These are phyloP conservation scores for Erpornis zantholeuca DNA, from an alignment of 2,113 vertebrate genomes.

Conservation along the genomic window DNA sequence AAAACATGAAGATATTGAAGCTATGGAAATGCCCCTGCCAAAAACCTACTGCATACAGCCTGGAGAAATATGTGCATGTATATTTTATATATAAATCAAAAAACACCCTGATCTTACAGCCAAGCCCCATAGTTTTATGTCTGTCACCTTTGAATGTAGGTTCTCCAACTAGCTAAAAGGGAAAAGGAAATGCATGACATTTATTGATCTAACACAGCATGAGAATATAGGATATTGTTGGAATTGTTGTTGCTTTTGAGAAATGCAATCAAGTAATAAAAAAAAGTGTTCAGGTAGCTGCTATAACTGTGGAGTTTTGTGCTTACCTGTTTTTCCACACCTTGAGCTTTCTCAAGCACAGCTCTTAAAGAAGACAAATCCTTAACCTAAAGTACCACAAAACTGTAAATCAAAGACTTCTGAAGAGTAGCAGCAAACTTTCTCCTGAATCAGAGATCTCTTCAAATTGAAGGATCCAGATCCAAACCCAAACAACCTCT, in stretches of 20 bases:
- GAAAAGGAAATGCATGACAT: neutral
- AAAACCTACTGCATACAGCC: neutral
- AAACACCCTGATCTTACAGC: neutral
- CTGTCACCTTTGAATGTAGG: neutral
- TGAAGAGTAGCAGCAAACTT: neutral
- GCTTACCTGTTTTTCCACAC: neutral
- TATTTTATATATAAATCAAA: neutral
- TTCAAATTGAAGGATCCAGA: neutral
- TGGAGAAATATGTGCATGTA: neutral
- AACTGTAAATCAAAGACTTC: neutral
- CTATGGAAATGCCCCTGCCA: neutral
- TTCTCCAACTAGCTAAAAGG: neutral
- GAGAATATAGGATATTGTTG: neutral
- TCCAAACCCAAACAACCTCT: neutral
- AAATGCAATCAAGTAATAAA: neutral
- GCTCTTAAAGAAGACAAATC: neutral
- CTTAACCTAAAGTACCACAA: neutral
- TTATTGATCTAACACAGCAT: neutral
- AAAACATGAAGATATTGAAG: neutral
- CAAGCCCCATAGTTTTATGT: neutral
- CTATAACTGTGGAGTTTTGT: neutral
- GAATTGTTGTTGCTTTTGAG: neutral
- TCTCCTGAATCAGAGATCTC: neutral
- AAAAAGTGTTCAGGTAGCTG: accelerated
- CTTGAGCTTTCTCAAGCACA: neutral